Evolutionary conservation across 1,140 invertebrate genomes (phyloP).

Genomic region (Rhopalosiphum padi): DNA sequence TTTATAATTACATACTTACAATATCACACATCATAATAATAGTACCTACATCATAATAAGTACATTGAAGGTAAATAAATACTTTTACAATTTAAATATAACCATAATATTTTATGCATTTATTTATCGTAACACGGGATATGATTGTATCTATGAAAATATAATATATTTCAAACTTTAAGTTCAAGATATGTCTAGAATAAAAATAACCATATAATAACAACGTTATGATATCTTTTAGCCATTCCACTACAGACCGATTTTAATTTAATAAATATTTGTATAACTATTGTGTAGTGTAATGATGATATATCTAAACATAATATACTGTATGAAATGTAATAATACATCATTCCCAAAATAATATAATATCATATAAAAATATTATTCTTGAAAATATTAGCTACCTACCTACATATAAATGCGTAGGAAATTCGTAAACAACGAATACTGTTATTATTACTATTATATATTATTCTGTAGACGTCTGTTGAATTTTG

Average conservation of each 20-base stretch:
- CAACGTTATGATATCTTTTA: not conserved
- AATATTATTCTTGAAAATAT: not conserved
- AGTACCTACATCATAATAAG: too few relatives aligned
- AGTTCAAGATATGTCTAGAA: not conserved
- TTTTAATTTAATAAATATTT: constrained; percentile 4
- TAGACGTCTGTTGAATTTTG: not conserved
- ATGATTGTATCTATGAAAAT: not conserved
- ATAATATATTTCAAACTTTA: not conserved
- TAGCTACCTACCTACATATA: not conserved
- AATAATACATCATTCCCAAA: not conserved
- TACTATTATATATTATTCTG: not conserved
- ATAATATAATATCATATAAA: not conserved
- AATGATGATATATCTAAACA: not conserved
- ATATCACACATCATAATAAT: not conserved
- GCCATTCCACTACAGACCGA: not conserved
- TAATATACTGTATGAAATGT: not conserved
- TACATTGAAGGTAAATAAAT: not conserved
- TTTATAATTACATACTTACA: not conserved
- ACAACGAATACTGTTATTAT: not conserved
- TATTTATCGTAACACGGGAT: not conserved
- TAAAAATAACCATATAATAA: not conserved
- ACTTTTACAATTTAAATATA: not conserved
- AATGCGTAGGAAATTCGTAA: not conserved
- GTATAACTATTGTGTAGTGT: not conserved
- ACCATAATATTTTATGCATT: not conserved